phyloP scores from a whole-genome alignment of 2,797 vertebrate genomes.

The Bovichtus variegatus region DNA sequence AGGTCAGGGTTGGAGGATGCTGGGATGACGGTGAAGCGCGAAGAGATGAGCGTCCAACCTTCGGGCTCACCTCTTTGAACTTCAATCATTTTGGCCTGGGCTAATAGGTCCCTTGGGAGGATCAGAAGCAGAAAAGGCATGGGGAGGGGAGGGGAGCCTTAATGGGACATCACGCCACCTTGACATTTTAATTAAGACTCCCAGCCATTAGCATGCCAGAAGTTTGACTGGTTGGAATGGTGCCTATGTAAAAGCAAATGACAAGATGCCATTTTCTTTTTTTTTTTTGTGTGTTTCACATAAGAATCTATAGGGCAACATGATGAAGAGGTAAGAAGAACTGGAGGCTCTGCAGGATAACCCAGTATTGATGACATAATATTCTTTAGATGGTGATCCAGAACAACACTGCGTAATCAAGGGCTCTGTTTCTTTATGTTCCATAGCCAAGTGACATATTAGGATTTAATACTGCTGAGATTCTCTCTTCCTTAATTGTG shows the following conservation, averaged over 20 bases:
- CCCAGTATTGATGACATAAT: conserved; percentile 6
- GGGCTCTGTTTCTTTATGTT: conserved; percentile 37
- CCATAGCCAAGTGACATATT: conserved; percentile 30
- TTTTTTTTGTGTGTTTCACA: conserved; percentile 41
- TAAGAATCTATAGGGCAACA: conserved; percentile 34
- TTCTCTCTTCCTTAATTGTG: conserved; percentile 35
- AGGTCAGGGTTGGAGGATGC: conserved; percentile 88
- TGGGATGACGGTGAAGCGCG: conserved; percentile 75
- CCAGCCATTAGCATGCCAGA: conserved; percentile 84
- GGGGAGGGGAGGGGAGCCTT: conserved; percentile 75
- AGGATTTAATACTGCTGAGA: conserved; percentile 25
- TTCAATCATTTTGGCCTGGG: conserved; percentile 87
- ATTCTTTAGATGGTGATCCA: conserved; percentile 19
- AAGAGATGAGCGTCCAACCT: conserved; percentile 83
- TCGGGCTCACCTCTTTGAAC: conserved; percentile 88
- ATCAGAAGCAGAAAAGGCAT: conserved; percentile 82
- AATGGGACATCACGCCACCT: conserved; percentile 88
- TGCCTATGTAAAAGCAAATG: conserved; percentile 78
- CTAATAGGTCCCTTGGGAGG: conserved; percentile 88
- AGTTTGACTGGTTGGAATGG: conserved; percentile 72
- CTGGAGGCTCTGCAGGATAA: conserved; percentile 21
- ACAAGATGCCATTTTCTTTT: conserved; percentile 65
- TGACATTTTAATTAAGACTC: conserved; percentile 92
- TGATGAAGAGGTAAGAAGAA: conserved; percentile 34
- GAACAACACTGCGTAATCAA: conserved; percentile 34